Evolutionary conservation across 2,113 vertebrate genomes (phyloP).

Genomic region (Phalacrocorax brasilianus): DNA sequence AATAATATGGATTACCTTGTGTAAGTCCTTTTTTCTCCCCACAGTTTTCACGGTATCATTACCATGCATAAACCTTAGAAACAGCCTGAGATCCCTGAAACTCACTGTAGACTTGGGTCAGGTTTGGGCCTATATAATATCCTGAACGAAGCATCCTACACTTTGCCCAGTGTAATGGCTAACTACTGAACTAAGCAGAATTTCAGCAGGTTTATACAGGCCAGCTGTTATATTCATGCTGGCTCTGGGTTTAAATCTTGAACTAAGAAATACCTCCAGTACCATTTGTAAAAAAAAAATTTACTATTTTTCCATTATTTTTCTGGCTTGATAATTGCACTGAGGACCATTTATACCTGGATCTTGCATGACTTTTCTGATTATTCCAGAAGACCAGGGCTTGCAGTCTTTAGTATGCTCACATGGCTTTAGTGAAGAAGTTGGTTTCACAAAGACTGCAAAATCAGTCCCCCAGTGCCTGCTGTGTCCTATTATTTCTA

Average conservation of each 20-base stretch:
- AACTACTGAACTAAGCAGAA: background rate
- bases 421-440: background rate
- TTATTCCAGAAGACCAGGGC: background rate
- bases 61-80: background rate
- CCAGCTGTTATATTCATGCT: background rate
- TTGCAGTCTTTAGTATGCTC: background rate
- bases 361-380: background rate
- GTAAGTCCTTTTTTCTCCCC: background rate
- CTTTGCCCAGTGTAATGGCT: background rate
- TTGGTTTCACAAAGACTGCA: background rate
- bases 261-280: background rate
- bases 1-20: background rate
- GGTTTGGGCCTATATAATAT: background rate
- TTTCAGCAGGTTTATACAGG: background rate
- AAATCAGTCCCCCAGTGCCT: background rate
- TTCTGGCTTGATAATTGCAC: background rate
- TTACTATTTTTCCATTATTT: accelerated
- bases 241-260: background rate
- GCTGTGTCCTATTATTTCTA: background rate
- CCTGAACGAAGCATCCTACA: accelerated
- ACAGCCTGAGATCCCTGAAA: background rate
- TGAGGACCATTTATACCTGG: background rate
- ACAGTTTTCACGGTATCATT: background rate
- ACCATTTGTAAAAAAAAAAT: background rate
- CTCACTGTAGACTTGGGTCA: accelerated